Percentiles rank a stretch among this genome's conserved stretches.
Evolutionary conservation across 2,888 invertebrate species (phyloP).

Genomic region (Cosmorhoe ocellata): DNA sequence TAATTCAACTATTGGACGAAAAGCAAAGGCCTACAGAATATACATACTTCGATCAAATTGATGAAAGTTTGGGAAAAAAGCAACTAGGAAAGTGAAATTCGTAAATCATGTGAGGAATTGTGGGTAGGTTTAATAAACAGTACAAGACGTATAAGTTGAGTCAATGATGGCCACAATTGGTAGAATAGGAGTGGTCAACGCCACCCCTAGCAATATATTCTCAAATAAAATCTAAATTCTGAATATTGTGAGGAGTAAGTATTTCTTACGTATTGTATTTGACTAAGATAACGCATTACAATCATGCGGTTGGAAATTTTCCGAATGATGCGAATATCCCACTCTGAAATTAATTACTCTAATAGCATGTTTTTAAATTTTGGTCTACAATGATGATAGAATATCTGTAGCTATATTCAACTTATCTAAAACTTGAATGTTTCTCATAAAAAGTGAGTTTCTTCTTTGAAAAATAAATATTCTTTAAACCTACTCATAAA

Average conservation of each 20-base stretch:
- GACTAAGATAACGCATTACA: slow-evolving; percentile 25
- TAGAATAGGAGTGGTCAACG: neutral
- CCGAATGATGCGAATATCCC: slow-evolving; percentile 13
- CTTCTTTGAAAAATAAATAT: too few species aligned
- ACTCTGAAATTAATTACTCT: neutral
- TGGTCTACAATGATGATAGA: too few species aligned
- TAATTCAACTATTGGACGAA: slow-evolving; percentile 4
- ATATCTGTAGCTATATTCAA: too few species aligned
- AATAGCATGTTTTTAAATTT: too few species aligned
- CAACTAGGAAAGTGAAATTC: neutral
- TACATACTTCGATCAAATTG: slow-evolving; percentile 1
- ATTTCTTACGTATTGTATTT: slow-evolving; percentile 13
- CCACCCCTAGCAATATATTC: slow-evolving; percentile 8
- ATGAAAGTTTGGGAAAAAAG: neutral
- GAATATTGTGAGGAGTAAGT: slow-evolving; percentile 1
- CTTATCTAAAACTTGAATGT: too few species aligned
- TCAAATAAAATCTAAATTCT: slow-evolving; percentile 12
- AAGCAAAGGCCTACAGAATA: neutral
- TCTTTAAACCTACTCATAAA: too few species aligned
- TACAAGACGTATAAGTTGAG: too few species aligned
- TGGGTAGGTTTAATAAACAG: too few species aligned
- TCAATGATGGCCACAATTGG: neutral
- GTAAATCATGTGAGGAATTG: too few species aligned
- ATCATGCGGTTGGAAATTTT: slow-evolving; percentile 34
- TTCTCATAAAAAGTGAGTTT: too few species aligned